Evolutionary conservation across 1,140 invertebrate genomes (phyloP).

Genomic region (Heliconius hermathena): DNA sequence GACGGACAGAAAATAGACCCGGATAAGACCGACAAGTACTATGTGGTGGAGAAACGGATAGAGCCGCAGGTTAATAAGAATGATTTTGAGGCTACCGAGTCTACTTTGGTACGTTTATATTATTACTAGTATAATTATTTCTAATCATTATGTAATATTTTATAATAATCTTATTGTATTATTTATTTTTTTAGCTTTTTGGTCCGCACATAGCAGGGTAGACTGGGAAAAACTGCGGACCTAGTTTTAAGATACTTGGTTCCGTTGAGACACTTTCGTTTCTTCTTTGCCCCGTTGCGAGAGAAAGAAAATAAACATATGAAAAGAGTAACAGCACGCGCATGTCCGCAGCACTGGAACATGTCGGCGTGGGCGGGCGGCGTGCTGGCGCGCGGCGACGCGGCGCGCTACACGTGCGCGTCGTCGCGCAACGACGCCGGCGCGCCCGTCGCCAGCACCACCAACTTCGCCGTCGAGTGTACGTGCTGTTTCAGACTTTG

Average conservation of each 20-base stretch:
- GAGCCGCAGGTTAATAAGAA: constrained; percentile 86
- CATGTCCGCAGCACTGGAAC: constrained; percentile 85
- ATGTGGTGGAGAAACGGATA: constrained; percentile 84
- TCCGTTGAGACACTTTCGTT: too few relatives aligned
- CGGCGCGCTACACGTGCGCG: constrained; percentile 92
- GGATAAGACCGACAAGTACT: constrained; percentile 85
- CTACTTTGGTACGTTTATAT: constrained; percentile 85
- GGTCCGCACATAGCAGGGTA: too few relatives aligned
- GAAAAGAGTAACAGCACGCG: too few relatives aligned
- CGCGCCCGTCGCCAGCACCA: constrained; percentile 88
- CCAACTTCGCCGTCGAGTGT: constrained; percentile 94
- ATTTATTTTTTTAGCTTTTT: too few relatives aligned
- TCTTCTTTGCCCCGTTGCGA: too few relatives aligned
- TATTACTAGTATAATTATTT: background rate
- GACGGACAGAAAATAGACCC: constrained; percentile 86
- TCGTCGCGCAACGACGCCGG: constrained; percentile 89
- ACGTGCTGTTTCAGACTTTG: too few relatives aligned
- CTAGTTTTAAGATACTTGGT: too few relatives aligned
- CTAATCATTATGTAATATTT: too few relatives aligned
- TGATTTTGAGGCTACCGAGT: constrained; percentile 93
- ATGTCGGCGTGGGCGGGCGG: constrained; percentile 90
- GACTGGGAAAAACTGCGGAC: too few relatives aligned
- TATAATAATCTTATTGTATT: too few relatives aligned
- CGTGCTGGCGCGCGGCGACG: constrained; percentile 89
- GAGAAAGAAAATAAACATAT: too few relatives aligned